Conservation (phyloP, 2,113 vertebrate genomes). For the Alaudala cheleensis region DNA sequence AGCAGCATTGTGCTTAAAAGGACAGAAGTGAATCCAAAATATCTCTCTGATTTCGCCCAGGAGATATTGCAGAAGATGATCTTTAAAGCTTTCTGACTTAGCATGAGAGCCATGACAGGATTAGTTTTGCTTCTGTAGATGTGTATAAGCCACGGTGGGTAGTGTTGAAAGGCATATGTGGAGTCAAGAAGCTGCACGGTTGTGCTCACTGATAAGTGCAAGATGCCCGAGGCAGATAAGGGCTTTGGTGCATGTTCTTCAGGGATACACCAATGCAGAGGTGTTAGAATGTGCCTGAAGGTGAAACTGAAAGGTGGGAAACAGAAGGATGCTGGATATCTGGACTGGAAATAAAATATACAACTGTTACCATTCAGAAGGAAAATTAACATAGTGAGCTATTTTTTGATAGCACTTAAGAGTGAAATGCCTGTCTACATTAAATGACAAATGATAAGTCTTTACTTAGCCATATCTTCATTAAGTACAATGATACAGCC, state of each 20-base stretch:
- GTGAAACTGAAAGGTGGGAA: neutral
- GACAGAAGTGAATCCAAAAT: neutral
- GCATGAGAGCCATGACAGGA: neutral
- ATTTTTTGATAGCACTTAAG: neutral
- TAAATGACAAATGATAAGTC: neutral
- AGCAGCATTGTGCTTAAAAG: neutral
- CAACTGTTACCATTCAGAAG: neutral
- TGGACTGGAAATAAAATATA: neutral
- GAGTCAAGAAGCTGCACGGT: neutral
- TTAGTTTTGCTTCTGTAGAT: neutral
- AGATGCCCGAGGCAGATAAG: neutral
- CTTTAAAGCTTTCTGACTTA: constrained; percentile 17
- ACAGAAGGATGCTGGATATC: neutral
- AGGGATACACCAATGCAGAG: neutral
- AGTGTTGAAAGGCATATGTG: neutral
- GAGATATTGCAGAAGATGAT: neutral
- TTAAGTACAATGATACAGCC: neutral
- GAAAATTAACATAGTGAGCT: neutral
- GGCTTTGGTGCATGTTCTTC: neutral
- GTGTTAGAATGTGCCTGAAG: constrained; percentile 23
- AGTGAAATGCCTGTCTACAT: neutral
- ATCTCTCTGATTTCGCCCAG: neutral
- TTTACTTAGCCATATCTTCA: neutral
- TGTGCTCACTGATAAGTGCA: neutral
- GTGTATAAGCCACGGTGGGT: neutral